Evolutionary conservation across 2,888 invertebrate species (phyloP).

Genomic region (Troglohyphantes excavatus): DNA sequence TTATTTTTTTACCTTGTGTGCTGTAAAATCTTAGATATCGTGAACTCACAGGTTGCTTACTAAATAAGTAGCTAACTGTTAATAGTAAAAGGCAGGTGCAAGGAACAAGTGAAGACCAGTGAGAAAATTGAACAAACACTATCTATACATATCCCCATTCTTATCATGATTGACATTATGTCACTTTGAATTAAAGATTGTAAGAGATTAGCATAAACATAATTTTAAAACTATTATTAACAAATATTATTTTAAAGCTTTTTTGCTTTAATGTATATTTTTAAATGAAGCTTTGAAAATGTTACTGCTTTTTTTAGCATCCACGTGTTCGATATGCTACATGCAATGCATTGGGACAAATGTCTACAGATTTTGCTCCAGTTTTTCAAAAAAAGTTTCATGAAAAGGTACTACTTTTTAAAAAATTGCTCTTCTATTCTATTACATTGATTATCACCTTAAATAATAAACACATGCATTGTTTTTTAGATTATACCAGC

Average conservation of each 20-base stretch:
- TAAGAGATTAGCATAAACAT: too few relatives aligned
- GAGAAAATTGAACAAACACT: too few relatives aligned
- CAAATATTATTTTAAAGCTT: too few relatives aligned
- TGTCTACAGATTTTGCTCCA: conserved; percentile 99
- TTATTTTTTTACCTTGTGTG: too few relatives aligned
- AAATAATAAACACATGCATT: neutral
- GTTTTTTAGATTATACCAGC: conserved; percentile 89
- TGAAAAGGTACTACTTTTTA: conserved; percentile 86
- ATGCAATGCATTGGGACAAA: conserved; percentile 99
- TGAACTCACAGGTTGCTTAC: too few relatives aligned
- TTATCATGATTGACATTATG: too few relatives aligned
- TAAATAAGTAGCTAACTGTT: too few relatives aligned
- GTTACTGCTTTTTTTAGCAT: conserved; percentile 85
- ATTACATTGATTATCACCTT: neutral
- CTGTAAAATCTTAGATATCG: too few relatives aligned
- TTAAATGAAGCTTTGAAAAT: neutral
- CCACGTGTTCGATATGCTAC: conserved; percentile 97
- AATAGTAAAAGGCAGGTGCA: too few relatives aligned
- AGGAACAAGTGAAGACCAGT: too few relatives aligned
- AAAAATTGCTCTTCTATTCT: neutral
- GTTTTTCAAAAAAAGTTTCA: conserved; percentile 99
- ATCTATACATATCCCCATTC: too few relatives aligned
- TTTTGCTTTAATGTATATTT: neutral
- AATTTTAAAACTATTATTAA: neutral
- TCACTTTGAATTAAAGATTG: too few relatives aligned